phyloP scores from a whole-genome alignment of 2,113 vertebrate species.

The Anolis carolinensis region DNA sequence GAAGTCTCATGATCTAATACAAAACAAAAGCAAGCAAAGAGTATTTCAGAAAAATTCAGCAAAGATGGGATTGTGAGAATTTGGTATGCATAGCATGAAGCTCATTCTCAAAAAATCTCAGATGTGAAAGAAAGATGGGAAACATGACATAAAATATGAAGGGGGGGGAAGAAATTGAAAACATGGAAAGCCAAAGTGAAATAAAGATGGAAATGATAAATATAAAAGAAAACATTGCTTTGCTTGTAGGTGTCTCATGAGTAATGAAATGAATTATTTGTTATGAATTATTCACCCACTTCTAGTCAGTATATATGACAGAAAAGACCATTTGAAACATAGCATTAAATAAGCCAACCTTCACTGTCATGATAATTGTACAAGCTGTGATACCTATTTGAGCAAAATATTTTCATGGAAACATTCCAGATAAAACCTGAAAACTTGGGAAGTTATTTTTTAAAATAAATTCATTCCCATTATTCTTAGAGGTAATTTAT shows the following conservation, averaged over 20 bases:
- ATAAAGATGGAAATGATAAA: slow-evolving; percentile 6
- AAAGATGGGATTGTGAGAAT: too few relatives aligned
- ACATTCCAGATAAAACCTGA: not conserved
- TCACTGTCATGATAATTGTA: slow-evolving; percentile 16
- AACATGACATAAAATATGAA: too few relatives aligned
- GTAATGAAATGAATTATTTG: slow-evolving; percentile 64
- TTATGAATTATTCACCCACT: slow-evolving; percentile 57
- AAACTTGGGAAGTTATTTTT: too few relatives aligned
- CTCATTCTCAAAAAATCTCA: too few relatives aligned
- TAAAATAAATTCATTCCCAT: too few relatives aligned
- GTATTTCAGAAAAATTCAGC: too few relatives aligned
- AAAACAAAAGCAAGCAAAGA: too few relatives aligned
- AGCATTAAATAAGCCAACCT: slow-evolving; percentile 40
- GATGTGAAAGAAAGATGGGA: too few relatives aligned
- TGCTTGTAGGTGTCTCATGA: slow-evolving; percentile 32
- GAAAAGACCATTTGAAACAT: slow-evolving; percentile 40
- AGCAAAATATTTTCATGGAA: slow-evolving; percentile 18
- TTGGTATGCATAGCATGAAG: too few relatives aligned
- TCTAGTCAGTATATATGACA: slow-evolving; percentile 50
- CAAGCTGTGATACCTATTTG: slow-evolving; percentile 16
- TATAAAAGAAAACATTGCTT: slow-evolving; percentile 38
- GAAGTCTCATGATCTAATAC: too few relatives aligned
- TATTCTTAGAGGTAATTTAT: too few relatives aligned
- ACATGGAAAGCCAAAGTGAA: not conserved
- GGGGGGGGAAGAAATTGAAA: not conserved